phyloP scores from a whole-genome alignment of 2,113 vertebrate species.

The Gymnocephalus cernua region DNA sequence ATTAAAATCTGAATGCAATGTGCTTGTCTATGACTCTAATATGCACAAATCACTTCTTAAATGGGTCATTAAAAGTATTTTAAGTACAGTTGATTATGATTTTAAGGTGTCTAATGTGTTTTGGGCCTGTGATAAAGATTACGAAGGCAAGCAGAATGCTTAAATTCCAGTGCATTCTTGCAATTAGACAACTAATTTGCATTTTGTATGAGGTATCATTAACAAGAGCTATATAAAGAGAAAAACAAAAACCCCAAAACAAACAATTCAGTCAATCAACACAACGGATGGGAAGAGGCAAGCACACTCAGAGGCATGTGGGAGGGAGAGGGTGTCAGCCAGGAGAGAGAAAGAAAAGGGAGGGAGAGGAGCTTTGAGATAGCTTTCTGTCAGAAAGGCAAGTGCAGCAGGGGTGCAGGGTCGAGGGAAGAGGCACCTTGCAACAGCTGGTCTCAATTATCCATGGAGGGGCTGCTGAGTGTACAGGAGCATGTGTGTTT shows the following conservation, averaged over 20 bases:
- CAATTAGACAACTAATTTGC: neutral
- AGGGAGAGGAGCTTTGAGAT: conserved; percentile 32
- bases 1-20: no score
- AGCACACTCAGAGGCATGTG: conserved; percentile 37
- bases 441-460: conserved; percentile 90
- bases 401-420: conserved; percentile 80
- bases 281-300: conserved; percentile 65
- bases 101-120: no score
- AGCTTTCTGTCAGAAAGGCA: conserved; percentile 78
- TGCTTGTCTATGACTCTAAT: neutral
- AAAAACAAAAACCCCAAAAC: conserved; percentile 20
- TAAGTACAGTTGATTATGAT: no score
- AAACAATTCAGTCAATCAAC: conserved; percentile 65
- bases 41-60: neutral
- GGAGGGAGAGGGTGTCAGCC: conserved; percentile 17
- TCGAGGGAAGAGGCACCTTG: conserved; percentile 85
- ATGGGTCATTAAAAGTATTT: no score
- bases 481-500: conserved; percentile 68
- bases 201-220: neutral
- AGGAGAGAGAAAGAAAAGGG: conserved; percentile 28
- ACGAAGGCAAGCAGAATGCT: neutral
- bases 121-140: neutral
- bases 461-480: conserved; percentile 74
- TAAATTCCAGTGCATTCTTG: neutral
- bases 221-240: neutral